Evolutionary conservation across 1,140 invertebrate genomes (phyloP).

Genomic region (Drosophila repletoides): DNA sequence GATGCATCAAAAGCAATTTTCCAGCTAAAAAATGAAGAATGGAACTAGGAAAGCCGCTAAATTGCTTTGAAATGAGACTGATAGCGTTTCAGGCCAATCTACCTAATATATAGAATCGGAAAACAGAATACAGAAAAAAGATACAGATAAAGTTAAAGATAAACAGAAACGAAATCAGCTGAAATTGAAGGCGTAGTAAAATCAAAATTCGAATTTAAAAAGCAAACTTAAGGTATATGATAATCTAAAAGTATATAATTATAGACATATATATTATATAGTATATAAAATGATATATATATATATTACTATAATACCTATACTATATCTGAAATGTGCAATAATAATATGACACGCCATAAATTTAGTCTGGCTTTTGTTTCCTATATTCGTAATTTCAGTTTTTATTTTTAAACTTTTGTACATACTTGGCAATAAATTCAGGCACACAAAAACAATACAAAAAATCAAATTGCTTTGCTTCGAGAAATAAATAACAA

Average conservation of each 20-base stretch:
- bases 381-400: constrained; percentile 68
- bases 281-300: constrained; percentile 31
- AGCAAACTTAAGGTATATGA: constrained; percentile 58
- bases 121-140: constrained; percentile 1
- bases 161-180: constrained; percentile 25
- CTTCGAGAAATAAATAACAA: constrained; percentile 47
- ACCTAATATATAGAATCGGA: neutral
- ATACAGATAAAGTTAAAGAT: no score
- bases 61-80: constrained; percentile 76
- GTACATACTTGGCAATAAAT: constrained; percentile 49
- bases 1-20: constrained; percentile 76
- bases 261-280: constrained; percentile 34
- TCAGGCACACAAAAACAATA: constrained; percentile 34
- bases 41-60: constrained; percentile 15
- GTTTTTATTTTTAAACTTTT: constrained; percentile 53
- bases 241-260: constrained; percentile 46
- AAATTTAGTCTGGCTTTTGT: constrained; percentile 71
- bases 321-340: constrained; percentile 68
- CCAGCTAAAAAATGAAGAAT: constrained; percentile 26
- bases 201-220: constrained; percentile 82
- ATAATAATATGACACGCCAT: constrained; percentile 75
- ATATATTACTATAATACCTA: constrained; percentile 18
- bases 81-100: constrained; percentile 72
- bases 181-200: constrained; percentile 64
- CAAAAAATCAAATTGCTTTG: constrained; percentile 55